phyloP scores from a whole-genome alignment of 2,113 vertebrate species.

The Clarias batrachus region DNA sequence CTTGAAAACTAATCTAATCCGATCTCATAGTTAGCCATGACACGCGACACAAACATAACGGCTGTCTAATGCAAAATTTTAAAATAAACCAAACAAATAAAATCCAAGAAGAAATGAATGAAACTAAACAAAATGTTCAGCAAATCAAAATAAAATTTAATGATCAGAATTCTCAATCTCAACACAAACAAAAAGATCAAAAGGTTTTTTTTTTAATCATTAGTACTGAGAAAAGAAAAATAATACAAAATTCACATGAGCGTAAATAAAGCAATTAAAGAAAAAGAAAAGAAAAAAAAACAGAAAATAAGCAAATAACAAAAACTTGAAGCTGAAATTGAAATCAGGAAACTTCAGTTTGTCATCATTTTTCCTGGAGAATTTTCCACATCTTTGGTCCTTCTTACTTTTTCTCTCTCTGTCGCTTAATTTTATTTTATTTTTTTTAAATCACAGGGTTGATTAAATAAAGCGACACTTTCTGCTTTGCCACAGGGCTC shows the following conservation, averaged over 20 bases:
- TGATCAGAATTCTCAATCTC: constrained; percentile 87
- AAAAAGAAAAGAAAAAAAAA: constrained; percentile 68
- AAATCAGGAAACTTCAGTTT: constrained; percentile 33
- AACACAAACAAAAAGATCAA: constrained; percentile 78
- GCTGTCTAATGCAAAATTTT: background rate
- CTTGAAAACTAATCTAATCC: background rate
- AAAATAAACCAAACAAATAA: constrained; percentile 32
- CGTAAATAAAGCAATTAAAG: constrained; percentile 77
- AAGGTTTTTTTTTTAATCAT: background rate
- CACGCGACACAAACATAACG: background rate
- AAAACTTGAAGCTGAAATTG: constrained; percentile 36
- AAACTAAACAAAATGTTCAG: constrained; percentile 91
- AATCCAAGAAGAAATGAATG: constrained; percentile 72
- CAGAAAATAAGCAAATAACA: constrained; percentile 44
- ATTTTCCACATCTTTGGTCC: constrained; percentile 86
- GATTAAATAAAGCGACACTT: constrained; percentile 48
- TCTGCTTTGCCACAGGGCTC: constrained; percentile 33
- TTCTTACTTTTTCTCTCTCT: constrained; percentile 62
- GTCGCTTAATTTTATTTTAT: background rate
- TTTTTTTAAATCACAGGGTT: constrained; percentile 41
- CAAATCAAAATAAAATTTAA: constrained; percentile 99
- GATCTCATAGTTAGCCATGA: background rate
- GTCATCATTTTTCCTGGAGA: background rate
- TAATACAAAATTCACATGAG: constrained; percentile 60
- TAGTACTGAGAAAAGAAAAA: constrained; percentile 78